Evolutionary conservation across 2,113 vertebrate genomes (phyloP), one percentile per base, ranked within the genome.

Genomic region (Tamias sibiricus): DNA sequence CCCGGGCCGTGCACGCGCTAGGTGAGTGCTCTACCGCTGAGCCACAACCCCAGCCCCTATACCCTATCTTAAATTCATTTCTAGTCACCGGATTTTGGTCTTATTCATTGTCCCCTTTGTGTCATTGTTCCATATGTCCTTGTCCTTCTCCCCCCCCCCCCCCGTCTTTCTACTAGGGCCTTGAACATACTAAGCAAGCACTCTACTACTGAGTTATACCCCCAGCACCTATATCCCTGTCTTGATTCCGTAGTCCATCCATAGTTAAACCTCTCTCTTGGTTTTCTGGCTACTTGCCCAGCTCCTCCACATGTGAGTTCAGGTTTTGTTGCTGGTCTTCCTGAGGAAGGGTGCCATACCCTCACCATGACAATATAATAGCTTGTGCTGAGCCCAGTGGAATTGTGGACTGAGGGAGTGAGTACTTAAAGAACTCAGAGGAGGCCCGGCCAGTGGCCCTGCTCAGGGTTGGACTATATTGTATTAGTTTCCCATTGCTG

Each of bases 1-100:
- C n/a, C n/a, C n/a, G n/a, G n/a, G n/a, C n/a, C n/a, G n/a, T n/a
- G n/a, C n/a, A n/a, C n/a, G n/a, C n/a, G n/a, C n/a, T n/a, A n/a
- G n/a, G n/a, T n/a, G n/a, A n/a, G n/a, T n/a, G n/a, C n/a, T n/a
- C n/a, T n/a, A n/a, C n/a, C n/a, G n/a, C n/a, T n/a, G n/a, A n/a
- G n/a, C n/a, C n/a, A n/a, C n/a, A n/a, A n/a, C n/a, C n/a, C n/a
- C n/a, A n/a, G n/a, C n/a, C n/a, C n/a, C n/a, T n/a, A n/a, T n/a
- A n/a, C n/a, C n/a, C n/a, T n/a, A n/a, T n/a, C n/a, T n/a, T 87
- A 90, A 87, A 90, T 75, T 44, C 13, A 84, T 89, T 96, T 94
- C 6, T 1, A 44, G n/a, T 71, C 42, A 54, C 20, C 80, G 75
- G 64, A 10, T 94, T 92, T 80, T 71, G 35, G 42, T 91, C 14